These are phyloP conservation scores for Abramis brama DNA, from an alignment of 2,113 vertebrate genomes.

Conservation along the genomic window DNA sequence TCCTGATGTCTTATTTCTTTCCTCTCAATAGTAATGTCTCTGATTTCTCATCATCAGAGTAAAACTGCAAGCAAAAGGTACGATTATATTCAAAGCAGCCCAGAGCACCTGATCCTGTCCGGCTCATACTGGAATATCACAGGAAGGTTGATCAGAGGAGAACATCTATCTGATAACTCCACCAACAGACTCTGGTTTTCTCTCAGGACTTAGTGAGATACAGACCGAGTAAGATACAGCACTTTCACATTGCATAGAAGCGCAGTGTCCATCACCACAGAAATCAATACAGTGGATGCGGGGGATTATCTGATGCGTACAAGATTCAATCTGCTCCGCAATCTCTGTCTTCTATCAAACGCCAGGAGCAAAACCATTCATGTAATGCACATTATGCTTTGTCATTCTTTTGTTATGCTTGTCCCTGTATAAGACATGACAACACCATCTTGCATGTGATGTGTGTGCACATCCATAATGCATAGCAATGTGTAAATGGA, in stretches of 20 bases:
- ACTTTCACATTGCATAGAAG: not conserved
- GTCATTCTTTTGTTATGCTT: not conserved
- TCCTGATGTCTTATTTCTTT: not conserved
- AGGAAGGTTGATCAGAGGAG: constrained; percentile 4
- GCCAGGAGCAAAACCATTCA: not conserved
- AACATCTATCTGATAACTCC: constrained; percentile 9
- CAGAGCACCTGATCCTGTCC: not conserved
- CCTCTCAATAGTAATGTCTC: not conserved
- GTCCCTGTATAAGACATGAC: not conserved
- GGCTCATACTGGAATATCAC: not conserved
- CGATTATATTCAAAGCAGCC: not conserved
- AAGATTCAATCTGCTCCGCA: not conserved
- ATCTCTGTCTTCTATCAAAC: not conserved
- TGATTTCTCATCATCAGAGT: not conserved
- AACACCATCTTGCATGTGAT: not conserved
- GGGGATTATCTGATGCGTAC: constrained; percentile 18
- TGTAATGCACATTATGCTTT: not conserved
- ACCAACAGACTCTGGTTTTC: not conserved
- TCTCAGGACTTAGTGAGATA: constrained; percentile 10
- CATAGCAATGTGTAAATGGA: not conserved
- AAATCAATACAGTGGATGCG: not conserved
- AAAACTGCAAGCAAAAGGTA: not conserved
- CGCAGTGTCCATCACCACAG: not conserved
- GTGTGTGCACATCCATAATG: not conserved
- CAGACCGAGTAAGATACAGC: not conserved